These are phyloP conservation scores for Aphidius gifuensis DNA, from an alignment of 1,140 invertebrate species.

Conservation along the genomic window DNA sequence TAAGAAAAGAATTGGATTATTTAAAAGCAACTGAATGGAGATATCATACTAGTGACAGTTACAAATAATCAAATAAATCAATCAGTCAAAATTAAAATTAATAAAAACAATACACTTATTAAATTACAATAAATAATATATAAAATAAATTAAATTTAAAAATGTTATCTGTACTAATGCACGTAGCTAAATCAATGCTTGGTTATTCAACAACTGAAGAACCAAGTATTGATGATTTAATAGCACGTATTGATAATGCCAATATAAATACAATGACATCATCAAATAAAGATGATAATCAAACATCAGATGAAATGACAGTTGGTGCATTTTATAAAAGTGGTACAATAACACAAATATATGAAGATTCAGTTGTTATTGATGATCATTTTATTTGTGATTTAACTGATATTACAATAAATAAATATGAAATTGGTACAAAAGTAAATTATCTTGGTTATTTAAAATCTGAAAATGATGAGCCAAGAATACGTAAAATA, in stretches of 20 bases:
- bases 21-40: slow-evolving; percentile 68
- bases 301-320: slow-evolving; percentile 27
- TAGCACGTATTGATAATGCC: slow-evolving; percentile 27
- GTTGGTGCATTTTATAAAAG: slow-evolving; percentile 31
- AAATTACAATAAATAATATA: neutral
- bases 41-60: slow-evolving; percentile 59
- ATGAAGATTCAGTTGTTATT: slow-evolving; percentile 34
- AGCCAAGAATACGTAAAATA: slow-evolving; percentile 42
- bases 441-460: slow-evolving; percentile 41
- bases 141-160: slow-evolving; percentile 13
- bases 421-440: slow-evolving; percentile 34
- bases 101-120: slow-evolving; percentile 8
- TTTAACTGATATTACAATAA: slow-evolving; percentile 16
- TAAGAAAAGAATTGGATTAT: slow-evolving; percentile 66
- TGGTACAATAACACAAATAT: slow-evolving; percentile 37
- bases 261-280: slow-evolving; percentile 3
- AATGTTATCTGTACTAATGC: slow-evolving; percentile 37
- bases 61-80: slow-evolving; percentile 18
- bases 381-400: slow-evolving; percentile 42
- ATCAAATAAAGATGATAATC: slow-evolving; percentile 1
- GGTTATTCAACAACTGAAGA: slow-evolving; percentile 10
- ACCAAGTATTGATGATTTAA: slow-evolving; percentile 26
- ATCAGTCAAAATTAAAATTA: neutral
- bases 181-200: slow-evolving; percentile 22
- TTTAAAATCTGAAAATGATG: slow-evolving; percentile 28